These are phyloP conservation scores for Nephrotoma guestfalica DNA, from an alignment of 2,888 invertebrate species.

Conservation along the genomic window DNA sequence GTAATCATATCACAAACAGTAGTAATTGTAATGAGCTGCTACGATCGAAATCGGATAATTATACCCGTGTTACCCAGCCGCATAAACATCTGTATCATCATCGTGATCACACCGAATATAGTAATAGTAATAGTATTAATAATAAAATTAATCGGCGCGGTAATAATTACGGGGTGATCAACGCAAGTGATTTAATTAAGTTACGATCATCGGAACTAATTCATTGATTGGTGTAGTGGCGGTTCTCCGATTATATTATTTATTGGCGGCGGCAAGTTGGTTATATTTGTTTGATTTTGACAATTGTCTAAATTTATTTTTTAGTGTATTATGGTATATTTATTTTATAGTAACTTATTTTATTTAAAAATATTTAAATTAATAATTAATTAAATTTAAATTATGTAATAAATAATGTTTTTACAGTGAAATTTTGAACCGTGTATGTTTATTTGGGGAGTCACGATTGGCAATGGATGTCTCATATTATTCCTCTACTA, in stretches of 20 bases:
- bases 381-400: background rate
- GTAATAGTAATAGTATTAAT: background rate
- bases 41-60: background rate
- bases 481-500: too few species aligned
- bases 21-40: background rate
- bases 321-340: background rate
- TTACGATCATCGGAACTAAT: conserved; percentile 9
- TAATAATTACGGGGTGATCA: conserved; percentile 9
- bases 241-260: background rate
- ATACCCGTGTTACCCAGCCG: background rate
- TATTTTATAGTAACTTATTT: background rate
- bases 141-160: background rate
- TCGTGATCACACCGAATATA: background rate
- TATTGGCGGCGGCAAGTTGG: background rate
- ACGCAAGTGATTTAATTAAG: conserved; percentile 10
- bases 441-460: too few species aligned
- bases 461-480: too few species aligned
- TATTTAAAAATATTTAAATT: background rate
- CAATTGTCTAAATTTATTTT: background rate
- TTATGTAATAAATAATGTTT: background rate
- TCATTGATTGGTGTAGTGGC: background rate
- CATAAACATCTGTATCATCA: background rate
- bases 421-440: background rate
- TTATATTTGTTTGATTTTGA: background rate
- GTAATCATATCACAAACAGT: background rate